Conservation (phyloP, 1,140 invertebrate species). For the Pseudobourletiella spinata region DNA sequence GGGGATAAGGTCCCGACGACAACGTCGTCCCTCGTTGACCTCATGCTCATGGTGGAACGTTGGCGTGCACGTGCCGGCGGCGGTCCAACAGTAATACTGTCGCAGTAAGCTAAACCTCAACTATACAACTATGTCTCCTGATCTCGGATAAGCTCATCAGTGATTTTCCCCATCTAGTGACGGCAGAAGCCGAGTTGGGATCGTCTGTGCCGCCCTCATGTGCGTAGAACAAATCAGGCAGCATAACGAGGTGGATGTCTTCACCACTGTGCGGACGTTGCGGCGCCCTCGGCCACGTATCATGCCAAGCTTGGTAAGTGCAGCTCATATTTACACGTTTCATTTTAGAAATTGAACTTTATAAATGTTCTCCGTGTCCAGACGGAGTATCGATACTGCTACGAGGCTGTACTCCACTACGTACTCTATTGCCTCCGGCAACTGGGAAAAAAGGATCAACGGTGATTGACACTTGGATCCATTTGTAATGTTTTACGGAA, state of each 20-base stretch:
- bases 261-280: constrained; percentile 94
- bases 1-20: constrained; percentile 87
- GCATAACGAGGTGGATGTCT: constrained; percentile 96
- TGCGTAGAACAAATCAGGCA: constrained; percentile 97
- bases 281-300: constrained; percentile 86
- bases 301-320: constrained; percentile 77
- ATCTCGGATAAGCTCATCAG: background rate
- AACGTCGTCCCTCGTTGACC: constrained; percentile 89
- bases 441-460: too few species aligned
- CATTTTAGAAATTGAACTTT: background rate
- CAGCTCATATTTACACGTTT: constrained; percentile 38
- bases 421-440: constrained; percentile 3
- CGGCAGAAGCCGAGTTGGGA: constrained; percentile 83
- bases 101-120: constrained; percentile 57
- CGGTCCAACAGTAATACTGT: constrained; percentile 89
- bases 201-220: constrained; percentile 92
- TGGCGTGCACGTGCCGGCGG: constrained; percentile 92
- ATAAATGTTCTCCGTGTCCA: constrained; percentile 41
- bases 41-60: constrained; percentile 97
- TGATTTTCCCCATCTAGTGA: constrained; percentile 64
- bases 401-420: constrained; percentile 67
- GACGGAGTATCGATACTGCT: constrained; percentile 96
- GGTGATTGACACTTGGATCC: too few species aligned
- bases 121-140: background rate
- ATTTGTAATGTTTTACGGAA: too few species aligned